Conservation (phyloP, 2,797 vertebrate genomes). For the Acropternis orthonyx region DNA sequence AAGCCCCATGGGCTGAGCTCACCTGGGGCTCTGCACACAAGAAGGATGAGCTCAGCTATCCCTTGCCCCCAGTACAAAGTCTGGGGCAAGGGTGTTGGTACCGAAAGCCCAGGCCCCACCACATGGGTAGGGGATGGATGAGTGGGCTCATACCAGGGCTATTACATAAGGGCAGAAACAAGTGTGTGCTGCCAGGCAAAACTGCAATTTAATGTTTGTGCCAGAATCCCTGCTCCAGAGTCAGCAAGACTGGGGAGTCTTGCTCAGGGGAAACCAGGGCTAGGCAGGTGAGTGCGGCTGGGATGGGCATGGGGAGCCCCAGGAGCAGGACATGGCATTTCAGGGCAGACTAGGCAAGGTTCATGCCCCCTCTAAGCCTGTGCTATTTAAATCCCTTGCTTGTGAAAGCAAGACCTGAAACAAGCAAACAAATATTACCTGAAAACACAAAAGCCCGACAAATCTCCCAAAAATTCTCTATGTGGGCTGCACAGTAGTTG, state of each 20-base stretch:
- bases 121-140: not conserved
- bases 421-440: constrained; percentile 35
- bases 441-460: constrained; percentile 31
- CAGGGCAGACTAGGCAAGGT: not conserved
- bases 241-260: fast-evolving
- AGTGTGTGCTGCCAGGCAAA: fast-evolving
- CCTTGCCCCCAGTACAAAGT: not conserved
- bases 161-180: not conserved
- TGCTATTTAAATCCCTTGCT: not conserved
- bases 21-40: fast-evolving
- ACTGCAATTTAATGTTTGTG: not conserved
- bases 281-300: not conserved
- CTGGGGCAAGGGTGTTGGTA: fast-evolving
- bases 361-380: not conserved
- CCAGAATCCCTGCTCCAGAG: not conserved
- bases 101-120: not conserved
- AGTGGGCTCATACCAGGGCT: not conserved
- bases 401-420: not conserved
- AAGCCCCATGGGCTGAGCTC: not conserved
- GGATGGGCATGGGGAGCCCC: not conserved
- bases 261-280: not conserved
- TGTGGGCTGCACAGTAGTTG: not conserved
- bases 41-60: not conserved
- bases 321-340: fast-evolving
- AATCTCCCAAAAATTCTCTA: constrained; percentile 31